A percentile compares a stretch with the other conserved stretches of the same genome.
phyloP scores from a whole-genome alignment of 2,888 invertebrate species.

The Drosophila aldrichi region DNA sequence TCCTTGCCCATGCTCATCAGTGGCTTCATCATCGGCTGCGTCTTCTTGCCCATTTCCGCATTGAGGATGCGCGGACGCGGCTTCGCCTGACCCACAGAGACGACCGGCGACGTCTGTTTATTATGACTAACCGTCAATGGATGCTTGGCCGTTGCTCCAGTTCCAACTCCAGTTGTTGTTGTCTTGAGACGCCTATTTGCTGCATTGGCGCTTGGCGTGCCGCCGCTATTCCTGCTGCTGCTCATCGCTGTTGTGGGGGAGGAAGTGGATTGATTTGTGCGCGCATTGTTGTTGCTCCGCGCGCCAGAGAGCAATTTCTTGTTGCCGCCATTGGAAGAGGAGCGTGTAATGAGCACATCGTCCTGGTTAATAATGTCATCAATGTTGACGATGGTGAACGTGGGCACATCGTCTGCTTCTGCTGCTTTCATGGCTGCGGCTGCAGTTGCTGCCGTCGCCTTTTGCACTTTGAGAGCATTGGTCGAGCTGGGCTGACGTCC shows the following conservation, averaged over 20 bases:
- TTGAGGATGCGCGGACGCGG: slow-evolving; percentile 84
- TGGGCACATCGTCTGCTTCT: slow-evolving; percentile 82
- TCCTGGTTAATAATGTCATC: slow-evolving; percentile 85
- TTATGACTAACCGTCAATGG: slow-evolving; percentile 15
- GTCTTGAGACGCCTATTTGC: slow-evolving; percentile 28
- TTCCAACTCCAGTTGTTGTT: slow-evolving; percentile 21
- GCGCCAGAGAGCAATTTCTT: slow-evolving; percentile 31
- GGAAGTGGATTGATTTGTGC: slow-evolving; percentile 36
- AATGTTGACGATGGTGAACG: slow-evolving; percentile 85
- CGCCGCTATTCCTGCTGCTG: slow-evolving; percentile 19
- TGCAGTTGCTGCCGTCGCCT: background rate
- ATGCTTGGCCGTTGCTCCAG: background rate
- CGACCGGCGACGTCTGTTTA: slow-evolving; percentile 26
- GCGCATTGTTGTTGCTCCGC: slow-evolving; percentile 30
- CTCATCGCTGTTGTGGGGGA: slow-evolving; percentile 17
- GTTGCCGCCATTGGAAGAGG: slow-evolving; percentile 30
- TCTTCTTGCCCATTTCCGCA: slow-evolving; percentile 82
- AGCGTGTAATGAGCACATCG: slow-evolving; percentile 78
- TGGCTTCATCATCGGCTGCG: slow-evolving; percentile 80
- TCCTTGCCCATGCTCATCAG: slow-evolving; percentile 81
- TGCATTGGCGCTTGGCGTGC: slow-evolving; percentile 14
- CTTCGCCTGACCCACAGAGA: slow-evolving; percentile 45
- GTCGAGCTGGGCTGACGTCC: slow-evolving; percentile 4
- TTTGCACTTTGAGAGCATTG: slow-evolving; percentile 32
- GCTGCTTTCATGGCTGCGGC: background rate